Conservation (phyloP, 2,797 vertebrate species). For the Perodicticus potto region DNA sequence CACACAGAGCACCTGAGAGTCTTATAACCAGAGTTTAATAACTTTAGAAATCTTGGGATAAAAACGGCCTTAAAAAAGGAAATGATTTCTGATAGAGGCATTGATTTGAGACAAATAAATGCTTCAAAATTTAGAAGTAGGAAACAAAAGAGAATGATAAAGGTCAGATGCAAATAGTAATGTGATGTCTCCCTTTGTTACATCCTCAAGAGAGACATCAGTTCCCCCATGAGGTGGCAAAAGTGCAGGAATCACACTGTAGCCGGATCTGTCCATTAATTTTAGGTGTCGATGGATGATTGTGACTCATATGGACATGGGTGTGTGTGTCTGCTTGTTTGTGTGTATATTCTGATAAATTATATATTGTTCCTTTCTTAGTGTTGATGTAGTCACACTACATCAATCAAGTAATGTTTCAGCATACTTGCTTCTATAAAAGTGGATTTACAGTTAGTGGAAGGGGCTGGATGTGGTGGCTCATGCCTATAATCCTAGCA, state of each 20-base stretch:
- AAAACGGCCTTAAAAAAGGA: neutral
- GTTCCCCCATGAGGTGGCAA: neutral
- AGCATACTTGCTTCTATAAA: neutral
- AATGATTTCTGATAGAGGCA: neutral
- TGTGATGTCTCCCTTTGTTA: neutral
- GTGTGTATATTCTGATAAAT: neutral
- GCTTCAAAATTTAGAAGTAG: neutral
- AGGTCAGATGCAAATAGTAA: neutral
- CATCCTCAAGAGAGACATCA: neutral
- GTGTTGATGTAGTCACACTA: neutral
- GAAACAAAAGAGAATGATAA: neutral
- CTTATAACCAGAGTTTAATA: neutral
- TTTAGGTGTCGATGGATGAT: neutral
- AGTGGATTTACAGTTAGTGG: neutral
- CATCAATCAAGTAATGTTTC: neutral
- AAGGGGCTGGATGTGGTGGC: neutral
- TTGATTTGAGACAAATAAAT: neutral
- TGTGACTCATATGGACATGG: neutral
- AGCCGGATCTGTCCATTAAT: neutral
- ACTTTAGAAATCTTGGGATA: constrained; percentile 6
- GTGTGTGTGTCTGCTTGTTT: neutral
- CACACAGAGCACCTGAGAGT: neutral
- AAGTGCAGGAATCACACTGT: neutral
- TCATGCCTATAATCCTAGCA: too few relatives aligned
- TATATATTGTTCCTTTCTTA: neutral